phyloP scores from a whole-genome alignment of 2,113 vertebrate species.

The Halichoeres trimaculatus region DNA sequence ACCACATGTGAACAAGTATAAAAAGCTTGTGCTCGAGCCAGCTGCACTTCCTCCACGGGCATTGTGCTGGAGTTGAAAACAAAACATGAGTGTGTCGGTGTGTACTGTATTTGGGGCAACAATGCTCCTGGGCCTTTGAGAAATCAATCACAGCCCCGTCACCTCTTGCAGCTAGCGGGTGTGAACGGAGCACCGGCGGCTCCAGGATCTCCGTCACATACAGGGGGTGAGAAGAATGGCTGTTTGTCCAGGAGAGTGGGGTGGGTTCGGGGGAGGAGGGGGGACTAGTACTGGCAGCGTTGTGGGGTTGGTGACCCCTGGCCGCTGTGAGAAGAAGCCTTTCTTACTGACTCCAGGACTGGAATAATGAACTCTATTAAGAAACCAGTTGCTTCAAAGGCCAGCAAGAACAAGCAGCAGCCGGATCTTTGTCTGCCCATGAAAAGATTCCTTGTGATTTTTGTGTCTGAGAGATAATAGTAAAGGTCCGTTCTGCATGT shows the following conservation, averaged over 20 bases:
- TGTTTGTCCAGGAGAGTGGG: conserved; percentile 69
- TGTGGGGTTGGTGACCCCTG: conserved; percentile 70
- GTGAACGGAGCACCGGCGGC: conserved; percentile 65
- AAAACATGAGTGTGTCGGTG: conserved; percentile 53
- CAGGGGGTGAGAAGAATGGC: conserved; percentile 73
- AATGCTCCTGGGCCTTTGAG: conserved; percentile 61
- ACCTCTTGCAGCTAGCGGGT: conserved; percentile 48
- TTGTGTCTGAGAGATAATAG: conserved; percentile 58
- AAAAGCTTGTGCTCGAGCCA: conserved; percentile 51
- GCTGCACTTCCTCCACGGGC: conserved; percentile 58
- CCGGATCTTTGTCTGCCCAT: conserved; percentile 74
- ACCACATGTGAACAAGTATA: conserved; percentile 34
- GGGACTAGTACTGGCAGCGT: conserved; percentile 42
- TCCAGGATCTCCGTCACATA: conserved; percentile 77
- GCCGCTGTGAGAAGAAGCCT: conserved; percentile 72
- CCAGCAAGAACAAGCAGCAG: conserved; percentile 63
- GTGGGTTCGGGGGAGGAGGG: neutral
- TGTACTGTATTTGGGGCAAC: conserved; percentile 65
- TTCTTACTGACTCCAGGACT: conserved; percentile 68
- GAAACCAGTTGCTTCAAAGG: conserved; percentile 76
- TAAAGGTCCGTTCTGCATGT: conserved; percentile 70
- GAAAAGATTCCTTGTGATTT: conserved; percentile 79
- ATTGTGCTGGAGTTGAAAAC: conserved; percentile 69
- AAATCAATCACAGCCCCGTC: conserved; percentile 72
- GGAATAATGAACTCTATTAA: conserved; percentile 80